Base-by-base conservation (phyloP, 2,113 vertebrate species). In the Danionella cerebrum region DNA sequence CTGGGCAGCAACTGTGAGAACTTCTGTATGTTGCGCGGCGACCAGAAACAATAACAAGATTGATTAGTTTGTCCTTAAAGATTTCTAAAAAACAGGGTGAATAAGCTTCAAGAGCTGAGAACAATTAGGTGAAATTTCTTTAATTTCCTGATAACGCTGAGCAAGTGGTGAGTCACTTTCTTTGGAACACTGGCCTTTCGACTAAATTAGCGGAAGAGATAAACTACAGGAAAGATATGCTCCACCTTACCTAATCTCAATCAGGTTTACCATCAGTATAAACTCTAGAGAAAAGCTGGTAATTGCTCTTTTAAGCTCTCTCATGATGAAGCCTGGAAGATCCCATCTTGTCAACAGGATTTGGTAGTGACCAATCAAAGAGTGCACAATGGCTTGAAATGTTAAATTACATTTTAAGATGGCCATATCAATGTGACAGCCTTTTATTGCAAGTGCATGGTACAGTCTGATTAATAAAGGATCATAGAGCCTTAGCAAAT, bases 61-160 rank as follows among this genome's bases (percentile, higher is more conserved):
- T 45, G 1, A 2, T 48, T 54, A 33, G 57, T 62, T 70, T 44
- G 35, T 57, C 69, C 67, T 45, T 47, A 27, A 51, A 31, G 36
- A 25, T 66, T 65, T 65, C 54, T 25, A 33, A 33, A 65, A 79
- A 88, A 71, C 64, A 78, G 69, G 73, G 21, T 42, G 14, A 53
- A 58, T 58, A 54, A 64, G 60, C 39, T 9, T 69, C 45, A 86
- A 90, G 89, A 89, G 91, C 89, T 91, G 91, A 88, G 91, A 91
- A 87, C 89, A 88, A 92, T 93, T 92, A 92, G 89, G 91, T 93
- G 89, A 91, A 93, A 93, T 92, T 90, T 92, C 92, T 89, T 89
- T 93, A 92, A 93, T 94, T 94, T 93, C 90, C 91, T 91, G 89
- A 91, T 91, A 91, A 91, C 88, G 90, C 89, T 90, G 91, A 92